Evolutionary conservation across 2,888 invertebrate genomes (phyloP), one percentile per base, ranked within the genome.

Genomic region (Drosophila pegasa): DNA sequence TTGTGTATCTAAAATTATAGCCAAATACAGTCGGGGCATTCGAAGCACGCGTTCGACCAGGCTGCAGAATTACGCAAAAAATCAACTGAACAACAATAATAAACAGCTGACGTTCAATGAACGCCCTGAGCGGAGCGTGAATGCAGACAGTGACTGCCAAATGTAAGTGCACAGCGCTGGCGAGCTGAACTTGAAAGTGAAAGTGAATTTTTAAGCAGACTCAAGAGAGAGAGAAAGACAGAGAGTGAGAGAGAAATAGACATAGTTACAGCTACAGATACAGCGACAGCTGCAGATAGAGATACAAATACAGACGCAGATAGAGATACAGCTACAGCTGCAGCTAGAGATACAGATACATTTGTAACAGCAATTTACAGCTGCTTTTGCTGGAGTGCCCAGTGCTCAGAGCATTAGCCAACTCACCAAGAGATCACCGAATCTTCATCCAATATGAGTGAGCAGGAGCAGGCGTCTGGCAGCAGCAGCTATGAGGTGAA

Each of bases 181-280:
- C 43, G 14, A 64, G 68, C 87, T 84, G 87, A 89, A 87, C 89
- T 88, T 84, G 89, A 88, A 90, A 88, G 90, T 90, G 81, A 90
- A 90, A 89, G 80, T 84, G 66, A 78, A 62, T 67, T 58, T 66
- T 33, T 50, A 16, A 40, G n/a, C 48, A 71, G 48, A 37, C 37
- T 9, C 40, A 43, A 10, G 12, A 18, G 35, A 48, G 40, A 47
- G 16, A 47, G 25, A 41, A 54, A 55, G 47, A 37, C 25, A 51
- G 51, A 0, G 10, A 48, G 31, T 41, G 14, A 51, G 14, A 56
- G 18, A 47, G 25, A 47, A 14, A 54, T 35, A 55, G 25, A 41
- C 33, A 55, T 31, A 57, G 38, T 16, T 54, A 14, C 22, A 50
- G 57, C 22, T 18, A 45, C 31, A 50, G 29, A 18, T 37, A 43